Percentiles rank a stretch among this genome's conserved stretches.
Evolutionary conservation across 2,797 vertebrate genomes (phyloP).

Genomic region (Pangasius djambal): DNA sequence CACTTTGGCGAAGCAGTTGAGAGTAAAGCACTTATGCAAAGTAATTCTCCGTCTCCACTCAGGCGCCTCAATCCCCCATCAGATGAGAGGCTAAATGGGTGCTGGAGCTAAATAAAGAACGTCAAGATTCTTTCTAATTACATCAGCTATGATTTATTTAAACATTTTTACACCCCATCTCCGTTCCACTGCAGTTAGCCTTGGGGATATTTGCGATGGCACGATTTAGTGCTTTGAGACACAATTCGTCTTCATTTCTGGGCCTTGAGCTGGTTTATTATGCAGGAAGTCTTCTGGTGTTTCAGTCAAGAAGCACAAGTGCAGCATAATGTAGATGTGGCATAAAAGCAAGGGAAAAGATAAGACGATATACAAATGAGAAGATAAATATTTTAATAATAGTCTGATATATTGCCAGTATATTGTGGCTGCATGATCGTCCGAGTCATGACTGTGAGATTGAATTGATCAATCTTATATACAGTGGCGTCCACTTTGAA

Average conservation of each 20-base stretch:
- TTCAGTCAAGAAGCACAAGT: slow-evolving; percentile 24
- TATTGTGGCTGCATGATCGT: neutral
- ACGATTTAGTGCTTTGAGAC: slow-evolving; percentile 53
- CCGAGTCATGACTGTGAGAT: neutral
- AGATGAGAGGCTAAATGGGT: slow-evolving; percentile 39
- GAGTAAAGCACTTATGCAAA: slow-evolving; percentile 20
- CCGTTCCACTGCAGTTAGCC: slow-evolving; percentile 46
- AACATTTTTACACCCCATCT: slow-evolving; percentile 55
- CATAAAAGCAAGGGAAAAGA: neutral
- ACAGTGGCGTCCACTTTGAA: neutral
- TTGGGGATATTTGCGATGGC: slow-evolving; percentile 51
- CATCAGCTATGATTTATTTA: slow-evolving; percentile 55
- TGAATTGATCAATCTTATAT: neutral
- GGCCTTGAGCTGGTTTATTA: slow-evolving; percentile 43
- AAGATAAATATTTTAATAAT: neutral
- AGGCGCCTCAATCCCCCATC: neutral
- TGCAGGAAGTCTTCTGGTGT: slow-evolving; percentile 28
- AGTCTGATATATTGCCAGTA: neutral
- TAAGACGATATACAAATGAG: neutral
- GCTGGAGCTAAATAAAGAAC: slow-evolving; percentile 47
- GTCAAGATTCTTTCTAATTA: slow-evolving; percentile 52
- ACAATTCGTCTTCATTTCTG: slow-evolving; percentile 51
- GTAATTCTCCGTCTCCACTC: neutral
- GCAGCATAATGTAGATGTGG: neutral
- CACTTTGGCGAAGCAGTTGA: neutral